Evolutionary conservation across 1,140 invertebrate species (phyloP), one percentile per base, ranked within the genome.

Genomic region (Scaptomyza hsui): DNA sequence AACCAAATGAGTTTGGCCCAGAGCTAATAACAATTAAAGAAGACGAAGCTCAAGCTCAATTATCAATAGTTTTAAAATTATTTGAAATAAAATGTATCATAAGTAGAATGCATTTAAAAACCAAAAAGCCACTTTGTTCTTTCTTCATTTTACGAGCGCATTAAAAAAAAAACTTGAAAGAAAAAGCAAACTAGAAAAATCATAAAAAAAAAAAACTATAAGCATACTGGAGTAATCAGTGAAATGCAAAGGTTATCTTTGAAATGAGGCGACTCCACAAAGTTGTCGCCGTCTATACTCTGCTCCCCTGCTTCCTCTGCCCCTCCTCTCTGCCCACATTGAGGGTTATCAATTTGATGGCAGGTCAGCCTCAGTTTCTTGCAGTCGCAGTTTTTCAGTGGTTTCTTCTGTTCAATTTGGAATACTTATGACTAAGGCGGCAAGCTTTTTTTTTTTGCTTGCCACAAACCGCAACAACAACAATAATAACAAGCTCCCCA

Each of bases 341-440:
- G 52, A 41, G 69, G 80, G 80, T 85, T 85, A 85, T 85, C 80
- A 85, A 86, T 86, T 86, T 41, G 52, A 55, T 71, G 81, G 60
- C 81, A 72, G 80, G 80, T 85, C 81, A 62, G 53, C 9, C 32
- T 0, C 21, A 44, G 35, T 13, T 41, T 24, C 49, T 6, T n/a
- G 47, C 32, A 57, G 52, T 32, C 53, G 12, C 57, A 57, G 62
- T 75, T 39, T 61, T 45, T 61, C 76, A 74, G 57, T 63, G 49
- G 65, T 62, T 71, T 53, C 60, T 63, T 76, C 78, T 85, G 80
- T 86, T 49, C 62, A 37, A 62, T 48, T 29, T 56, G 76, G 59
- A 62, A 73, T 73, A 57, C 37, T 70, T 72, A 85, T 85, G 81
- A 85, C 81, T 85, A 85, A 85, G 81, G 73, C 59, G 77, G 51